Evolutionary conservation across 2,113 vertebrate species (phyloP), one percentile per base, ranked within the genome.

Genomic region (Coptodon bakossiorum): DNA sequence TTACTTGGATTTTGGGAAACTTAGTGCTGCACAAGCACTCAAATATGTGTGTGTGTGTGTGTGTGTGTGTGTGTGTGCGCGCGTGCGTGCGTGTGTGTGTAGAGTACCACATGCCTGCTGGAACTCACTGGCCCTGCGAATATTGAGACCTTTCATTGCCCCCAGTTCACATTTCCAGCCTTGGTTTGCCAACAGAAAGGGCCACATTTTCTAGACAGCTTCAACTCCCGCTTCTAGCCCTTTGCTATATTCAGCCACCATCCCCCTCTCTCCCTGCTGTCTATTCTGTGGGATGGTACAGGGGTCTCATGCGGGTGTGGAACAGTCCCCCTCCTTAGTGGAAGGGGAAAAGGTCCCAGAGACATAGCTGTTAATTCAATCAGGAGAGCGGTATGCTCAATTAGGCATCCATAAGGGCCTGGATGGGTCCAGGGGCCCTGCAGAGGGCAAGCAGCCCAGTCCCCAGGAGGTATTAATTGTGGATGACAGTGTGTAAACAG

Each of bases 401-500:
- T 97, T 97, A 97, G 93, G 95, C 96, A 95, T 91, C 95, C 94
- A 96, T 95, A 96, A 97, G 96, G 95, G 93, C 95, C 93, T 87
- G 95, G 93, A 94, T 90, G 95, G 93, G 94, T 91, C 83, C 54
- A 12, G 94, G 95, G 95, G 93, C 93, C 94, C 94, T 36, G 94
- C 6, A 22, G 94, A 96, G 96, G 94, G 93, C 93, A 95, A 92
- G 88, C 92, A 36, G 90, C 87, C 95, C 92, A 66, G 91, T 92
- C 95, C 92, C 92, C 93, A 90, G 92, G 92, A 95, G 94, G 94
- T 94, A 94, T 95, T 97, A 96, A 97, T 97, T 96, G 96, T 94
- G 93, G 91, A 94, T 97, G 96, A 97, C 97, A 97, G 96, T 96
- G 96, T 96, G 96, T 97, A 97, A 97, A 97, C 96, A 97, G 89